phyloP scores from a whole-genome alignment of 2,113 vertebrate species.

The Poecilia latipinna region DNA sequence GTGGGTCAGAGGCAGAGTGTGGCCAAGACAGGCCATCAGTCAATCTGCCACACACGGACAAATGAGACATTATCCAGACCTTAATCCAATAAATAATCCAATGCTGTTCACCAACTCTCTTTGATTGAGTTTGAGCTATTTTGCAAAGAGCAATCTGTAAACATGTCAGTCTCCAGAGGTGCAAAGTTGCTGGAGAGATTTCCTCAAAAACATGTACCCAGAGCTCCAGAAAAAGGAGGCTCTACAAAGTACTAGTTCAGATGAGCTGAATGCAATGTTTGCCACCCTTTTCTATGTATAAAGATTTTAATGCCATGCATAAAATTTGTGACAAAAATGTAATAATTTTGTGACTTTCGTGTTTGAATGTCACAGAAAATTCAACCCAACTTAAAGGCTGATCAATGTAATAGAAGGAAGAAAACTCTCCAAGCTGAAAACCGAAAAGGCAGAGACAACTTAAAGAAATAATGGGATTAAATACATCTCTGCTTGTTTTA shows the following conservation, averaged over 20 bases:
- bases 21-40: neutral
- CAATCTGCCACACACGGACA: neutral
- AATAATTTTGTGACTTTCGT: neutral
- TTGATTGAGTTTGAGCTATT: neutral
- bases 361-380: neutral
- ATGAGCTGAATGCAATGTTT: neutral
- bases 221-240: neutral
- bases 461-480: slow-evolving; percentile 38
- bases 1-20: neutral
- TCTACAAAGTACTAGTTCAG: neutral
- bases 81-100: neutral
- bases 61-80: neutral
- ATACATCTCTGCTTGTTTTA: slow-evolving; percentile 67
- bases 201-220: neutral
- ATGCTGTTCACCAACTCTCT: neutral
- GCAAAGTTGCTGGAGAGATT: neutral
- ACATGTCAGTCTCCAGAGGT: neutral
- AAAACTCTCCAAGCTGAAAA: neutral
- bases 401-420: neutral
- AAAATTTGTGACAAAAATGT: neutral
- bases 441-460: neutral
- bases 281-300: neutral
- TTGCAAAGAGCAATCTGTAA: neutral
- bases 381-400: neutral
- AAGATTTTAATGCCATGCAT: neutral